Percentiles rank a stretch among this genome's conserved stretches.
These are phyloP conservation scores for Brenthis hecate DNA, from an alignment of 2,888 invertebrate genomes.

Conservation along the genomic window DNA sequence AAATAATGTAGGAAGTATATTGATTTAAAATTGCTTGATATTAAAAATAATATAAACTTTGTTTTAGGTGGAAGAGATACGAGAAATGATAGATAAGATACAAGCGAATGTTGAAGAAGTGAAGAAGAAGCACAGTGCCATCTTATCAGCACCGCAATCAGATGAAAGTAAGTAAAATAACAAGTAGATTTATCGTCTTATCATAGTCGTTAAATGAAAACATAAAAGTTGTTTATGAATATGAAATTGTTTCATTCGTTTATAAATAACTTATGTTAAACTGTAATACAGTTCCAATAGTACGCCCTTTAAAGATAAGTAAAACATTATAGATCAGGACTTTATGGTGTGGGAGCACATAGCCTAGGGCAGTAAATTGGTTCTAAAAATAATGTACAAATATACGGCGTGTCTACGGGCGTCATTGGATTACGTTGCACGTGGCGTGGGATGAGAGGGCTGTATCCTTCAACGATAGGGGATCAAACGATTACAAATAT, in stretches of 20 bases:
- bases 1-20: not conserved
- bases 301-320: slow-evolving; percentile 19
- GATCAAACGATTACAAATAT: not conserved
- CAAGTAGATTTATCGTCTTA: not conserved
- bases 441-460: slow-evolving; percentile 36
- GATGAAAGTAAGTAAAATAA: slow-evolving; percentile 95
- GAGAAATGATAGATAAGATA: slow-evolving; percentile 99
- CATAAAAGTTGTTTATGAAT: not conserved
- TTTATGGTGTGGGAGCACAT: slow-evolving; percentile 32
- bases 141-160: slow-evolving; percentile 98
- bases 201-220: not conserved
- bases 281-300: slow-evolving; percentile 11
- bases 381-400: slow-evolving; percentile 45
- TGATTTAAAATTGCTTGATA: not conserved
- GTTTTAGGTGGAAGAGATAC: slow-evolving; percentile 98
- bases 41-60: slow-evolving; percentile 17
- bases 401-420: slow-evolving; percentile 29
- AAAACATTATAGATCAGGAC: slow-evolving; percentile 25
- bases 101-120: slow-evolving; percentile 99
- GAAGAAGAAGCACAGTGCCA: slow-evolving; percentile 99
- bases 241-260: not conserved
- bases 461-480: slow-evolving; percentile 23
- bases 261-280: slow-evolving; percentile 2
- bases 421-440: slow-evolving; percentile 37
- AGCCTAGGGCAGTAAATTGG: slow-evolving; percentile 28